Percentiles rank a stretch among this genome's conserved stretches.
These are phyloP conservation scores for Pachypeltis micranthus DNA, from an alignment of 1,140 invertebrate species.

Conservation along the genomic window DNA sequence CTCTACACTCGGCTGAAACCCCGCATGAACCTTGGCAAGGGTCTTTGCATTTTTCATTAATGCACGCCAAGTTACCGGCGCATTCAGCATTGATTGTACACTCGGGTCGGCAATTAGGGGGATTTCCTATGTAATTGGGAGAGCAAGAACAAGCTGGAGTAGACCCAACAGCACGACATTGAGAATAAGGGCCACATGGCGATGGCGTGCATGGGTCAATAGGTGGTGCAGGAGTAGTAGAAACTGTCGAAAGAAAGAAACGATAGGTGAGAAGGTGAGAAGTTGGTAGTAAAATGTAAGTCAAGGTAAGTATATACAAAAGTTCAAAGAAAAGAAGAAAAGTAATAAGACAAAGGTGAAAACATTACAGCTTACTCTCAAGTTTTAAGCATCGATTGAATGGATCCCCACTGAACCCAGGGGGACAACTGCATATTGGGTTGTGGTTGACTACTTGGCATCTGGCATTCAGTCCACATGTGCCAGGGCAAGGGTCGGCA, in stretches of 20 bases:
- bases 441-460: constrained; percentile 37
- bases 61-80: constrained; percentile 39
- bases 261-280: constrained; percentile 18
- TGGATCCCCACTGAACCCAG: constrained; percentile 40
- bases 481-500: constrained; percentile 36
- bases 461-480: constrained; percentile 39
- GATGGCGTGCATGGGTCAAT: constrained; percentile 39
- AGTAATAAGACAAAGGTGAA: constrained; percentile 19
- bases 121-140: constrained; percentile 39
- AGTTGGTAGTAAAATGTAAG: constrained; percentile 23
- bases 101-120: constrained; percentile 42
- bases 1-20: constrained; percentile 40
- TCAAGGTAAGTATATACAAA: not conserved
- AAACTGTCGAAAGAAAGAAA: constrained; percentile 26
- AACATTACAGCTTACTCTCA: constrained; percentile 42
- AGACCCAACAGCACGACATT: constrained; percentile 37
- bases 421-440: constrained; percentile 36
- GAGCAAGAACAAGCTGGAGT: constrained; percentile 40
- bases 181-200: constrained; percentile 41
- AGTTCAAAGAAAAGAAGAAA: constrained; percentile 7
- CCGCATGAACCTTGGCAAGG: constrained; percentile 46
- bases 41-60: constrained; percentile 39
- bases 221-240: constrained; percentile 28
- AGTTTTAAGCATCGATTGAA: constrained; percentile 40
- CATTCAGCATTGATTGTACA: constrained; percentile 43